Evolutionary conservation across 2,113 vertebrate genomes (phyloP).

Genomic region (Heterotis niloticus): DNA sequence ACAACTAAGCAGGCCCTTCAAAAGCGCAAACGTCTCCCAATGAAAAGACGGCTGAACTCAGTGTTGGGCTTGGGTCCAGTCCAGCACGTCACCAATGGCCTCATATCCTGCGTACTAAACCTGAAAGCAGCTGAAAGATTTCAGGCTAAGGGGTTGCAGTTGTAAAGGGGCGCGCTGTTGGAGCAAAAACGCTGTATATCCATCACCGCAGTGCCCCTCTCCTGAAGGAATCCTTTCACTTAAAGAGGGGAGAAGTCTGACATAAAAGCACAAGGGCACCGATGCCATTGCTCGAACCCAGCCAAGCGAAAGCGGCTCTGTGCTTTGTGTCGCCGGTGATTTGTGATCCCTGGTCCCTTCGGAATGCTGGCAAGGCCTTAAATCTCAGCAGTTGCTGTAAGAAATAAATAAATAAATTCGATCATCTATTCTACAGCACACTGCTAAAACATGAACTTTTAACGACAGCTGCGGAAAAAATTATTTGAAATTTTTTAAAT

Average conservation of each 20-base stretch:
- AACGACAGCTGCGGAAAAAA: too few relatives aligned
- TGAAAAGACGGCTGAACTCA: not conserved
- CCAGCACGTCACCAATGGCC: slow-evolving; percentile 22
- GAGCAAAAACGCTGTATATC: slow-evolving; percentile 34
- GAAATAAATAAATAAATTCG: too few relatives aligned
- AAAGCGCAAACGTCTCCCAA: not conserved
- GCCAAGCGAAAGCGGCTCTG: not conserved
- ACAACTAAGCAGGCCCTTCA: not conserved
- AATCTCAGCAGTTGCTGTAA: too few relatives aligned
- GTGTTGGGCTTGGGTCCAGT: slow-evolving; percentile 16
- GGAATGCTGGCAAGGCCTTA: not conserved
- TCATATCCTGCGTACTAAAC: slow-evolving; percentile 29
- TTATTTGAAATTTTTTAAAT: too few relatives aligned
- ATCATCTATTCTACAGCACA: too few relatives aligned
- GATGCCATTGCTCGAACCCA: not conserved
- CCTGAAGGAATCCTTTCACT: slow-evolving; percentile 44
- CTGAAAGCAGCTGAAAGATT: slow-evolving; percentile 43
- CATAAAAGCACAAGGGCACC: slow-evolving; percentile 9
- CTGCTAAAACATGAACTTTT: too few relatives aligned
- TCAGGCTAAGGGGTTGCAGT: slow-evolving; percentile 40
- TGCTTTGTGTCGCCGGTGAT: not conserved
- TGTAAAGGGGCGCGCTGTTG: slow-evolving; percentile 41
- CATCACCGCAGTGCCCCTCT: slow-evolving; percentile 36
- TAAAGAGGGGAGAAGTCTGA: slow-evolving; percentile 16
- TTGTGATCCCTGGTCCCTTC: not conserved